Base-by-base conservation (phyloP, 1,140 invertebrate species). In the Drosophila navojoa region DNA sequence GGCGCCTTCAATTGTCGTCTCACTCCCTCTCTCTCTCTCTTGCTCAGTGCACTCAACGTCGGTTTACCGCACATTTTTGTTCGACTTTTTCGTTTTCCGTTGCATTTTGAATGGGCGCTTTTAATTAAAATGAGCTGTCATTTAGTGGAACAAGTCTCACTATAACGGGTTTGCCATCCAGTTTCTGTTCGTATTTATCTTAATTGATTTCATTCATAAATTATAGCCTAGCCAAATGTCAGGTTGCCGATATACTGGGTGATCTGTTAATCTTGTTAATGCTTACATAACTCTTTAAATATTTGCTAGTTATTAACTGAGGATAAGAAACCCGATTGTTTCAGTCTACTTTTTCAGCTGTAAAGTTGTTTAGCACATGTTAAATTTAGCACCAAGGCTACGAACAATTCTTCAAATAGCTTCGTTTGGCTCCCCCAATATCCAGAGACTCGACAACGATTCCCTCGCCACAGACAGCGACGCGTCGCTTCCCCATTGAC, bases 121-220 rank as follows among this genome's bases (percentile, higher is more conserved):
- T 71, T 78, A 85, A 85, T 85, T 85, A 70, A 81, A 76, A 71
- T 63, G 75, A 68, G 76, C 70, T 78, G 74, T 63, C 64, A 50
- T 53, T 76, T 68, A 71, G 66, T 78, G 79, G 61, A 81, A 69
- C 77, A 58, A 76, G 77, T 77, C 45, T 72, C 50, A 32, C 32
- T 40, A 59, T 52, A 59, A 32, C 40, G 52, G 44, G 44, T 52
- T 19, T 71, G 42, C 35, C 44, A 55, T 29, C 32, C 66, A 47
- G 19, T 64, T 59, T 40, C 29, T 16, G 15, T 38, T 68, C 64
- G 40, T 61, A 58, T 81, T 80, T 79, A 81, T 86, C 82, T 87
- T 87, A 86, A 86, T 86, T 86, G 81, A 87, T 81, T 86, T 78
- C 78, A 76, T 81, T 76, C 81, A 86, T 79, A 87, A 87, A 76